Base-by-base conservation (phyloP, 2,888 invertebrate genomes). In the Drosophila robusta region DNA sequence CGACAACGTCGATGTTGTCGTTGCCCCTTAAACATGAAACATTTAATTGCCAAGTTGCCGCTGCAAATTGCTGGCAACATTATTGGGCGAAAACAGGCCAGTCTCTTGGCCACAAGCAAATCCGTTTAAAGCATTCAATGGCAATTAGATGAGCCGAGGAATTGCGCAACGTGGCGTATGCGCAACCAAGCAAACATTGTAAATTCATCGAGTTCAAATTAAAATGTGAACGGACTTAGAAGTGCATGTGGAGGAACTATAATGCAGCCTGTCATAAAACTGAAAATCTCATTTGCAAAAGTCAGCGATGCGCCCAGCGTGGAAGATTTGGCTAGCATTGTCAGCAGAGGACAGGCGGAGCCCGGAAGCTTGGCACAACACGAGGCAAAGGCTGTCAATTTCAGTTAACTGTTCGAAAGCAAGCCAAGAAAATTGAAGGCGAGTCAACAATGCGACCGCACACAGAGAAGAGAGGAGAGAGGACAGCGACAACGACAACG, bases 341-440 rank as follows among this genome's bases (percentile, higher is more conserved):
- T 63, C 76, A 29, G 29, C 51, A 52, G 32, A 64, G 44, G 38
- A 39, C 47, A 22, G 63, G 29, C 34, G 38, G 68, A 74, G 14
- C 16, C 41, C 39, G 57, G 26, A 24, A 62, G 52, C 68, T 74
- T 52, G 71, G 55, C 66, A 75, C 69, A 71, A 69, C 74, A 69
- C 74, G 83, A 64, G 70, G 78, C 85, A 89, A 88, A 87, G 71
- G 62, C 87, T 83, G 83, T 89, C 83, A 83, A 78, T 80, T 78
- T 61, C 83, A 83, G 83, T 89, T 87, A 89, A 78, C 69, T 61
- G 65, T 64, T 79, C 44, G 55, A 64, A 54, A 49, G 65, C 67
- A 67, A 64, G 60, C 57, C 63, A 65, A 66, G n/a, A 68, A 72
- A 83, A 72, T 72, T 63, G 84, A 75, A 80, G 84, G 51, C 70